Percentiles rank a stretch among this genome's conserved stretches.
These are phyloP conservation scores for Anastrepha ludens DNA, from an alignment of 1,140 invertebrate species.

Conservation along the genomic window DNA sequence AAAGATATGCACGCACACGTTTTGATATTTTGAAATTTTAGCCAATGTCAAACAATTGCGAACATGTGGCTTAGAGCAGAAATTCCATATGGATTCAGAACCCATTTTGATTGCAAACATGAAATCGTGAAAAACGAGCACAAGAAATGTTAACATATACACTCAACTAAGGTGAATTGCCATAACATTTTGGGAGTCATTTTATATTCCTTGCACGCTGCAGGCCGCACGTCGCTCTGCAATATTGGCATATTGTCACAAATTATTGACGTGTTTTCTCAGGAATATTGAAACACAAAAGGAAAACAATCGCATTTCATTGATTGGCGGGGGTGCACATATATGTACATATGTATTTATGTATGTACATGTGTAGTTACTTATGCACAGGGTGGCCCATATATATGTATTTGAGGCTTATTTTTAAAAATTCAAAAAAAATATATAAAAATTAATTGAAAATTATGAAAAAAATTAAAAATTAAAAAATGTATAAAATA, in stretches of 20 bases:
- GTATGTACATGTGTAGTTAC: neutral
- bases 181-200: neutral
- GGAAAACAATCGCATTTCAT: neutral
- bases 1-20: neutral
- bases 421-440: too few relatives aligned
- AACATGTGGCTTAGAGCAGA: conserved; percentile 8
- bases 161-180: too few relatives aligned
- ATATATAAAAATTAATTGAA: too few relatives aligned
- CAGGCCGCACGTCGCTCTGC: neutral
- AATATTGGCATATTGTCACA: conserved; percentile 7
- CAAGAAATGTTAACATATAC: too few relatives aligned
- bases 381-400: neutral
- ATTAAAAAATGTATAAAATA: too few relatives aligned
- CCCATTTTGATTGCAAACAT: neutral
- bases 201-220: neutral
- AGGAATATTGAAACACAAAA: neutral
- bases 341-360: neutral
- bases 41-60: neutral
- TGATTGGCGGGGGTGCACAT: neutral
- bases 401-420: too few relatives aligned
- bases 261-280: neutral
- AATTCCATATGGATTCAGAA: neutral
- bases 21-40: neutral
- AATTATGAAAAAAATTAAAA: too few relatives aligned
- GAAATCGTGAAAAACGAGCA: neutral